Conservation (phyloP, 2,888 invertebrate genomes). For the Podotricha telesiphe region DNA sequence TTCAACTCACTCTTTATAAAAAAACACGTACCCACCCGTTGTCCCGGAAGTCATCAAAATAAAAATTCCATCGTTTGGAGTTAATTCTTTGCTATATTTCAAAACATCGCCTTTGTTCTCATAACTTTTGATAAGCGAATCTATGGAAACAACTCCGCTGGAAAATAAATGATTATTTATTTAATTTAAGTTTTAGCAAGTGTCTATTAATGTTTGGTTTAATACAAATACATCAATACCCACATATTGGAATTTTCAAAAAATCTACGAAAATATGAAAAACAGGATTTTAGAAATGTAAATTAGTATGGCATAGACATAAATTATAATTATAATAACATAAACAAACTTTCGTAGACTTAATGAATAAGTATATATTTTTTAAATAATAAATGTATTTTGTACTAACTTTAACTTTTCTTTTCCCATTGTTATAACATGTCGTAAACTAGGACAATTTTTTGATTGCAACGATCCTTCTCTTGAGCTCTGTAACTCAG, state of each 20-base stretch:
- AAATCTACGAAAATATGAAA: too few species aligned
- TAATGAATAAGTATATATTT: too few species aligned
- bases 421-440: conserved; percentile 83
- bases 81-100: conserved; percentile 80
- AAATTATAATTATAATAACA: too few species aligned
- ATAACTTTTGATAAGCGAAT: conserved; percentile 57
- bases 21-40: conserved; percentile 65
- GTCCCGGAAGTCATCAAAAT: conserved; percentile 92
- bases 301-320: too few species aligned
- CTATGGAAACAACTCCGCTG: conserved; percentile 65
- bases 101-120: conserved; percentile 56
- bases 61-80: conserved; percentile 88
- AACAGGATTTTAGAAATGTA: too few species aligned
- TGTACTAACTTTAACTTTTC: conserved; percentile 80
- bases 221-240: too few species aligned
- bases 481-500: conserved; percentile 77
- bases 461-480: conserved; percentile 76
- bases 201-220: too few species aligned
- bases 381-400: neutral
- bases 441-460: conserved; percentile 78
- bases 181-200: neutral
- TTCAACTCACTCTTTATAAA: neutral
- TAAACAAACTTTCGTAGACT: too few species aligned
- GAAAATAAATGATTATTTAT: conserved; percentile 26
- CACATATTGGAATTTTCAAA: too few species aligned